Conservation (phyloP, 2,113 vertebrate species). For the Gracilinanus agilis region DNA sequence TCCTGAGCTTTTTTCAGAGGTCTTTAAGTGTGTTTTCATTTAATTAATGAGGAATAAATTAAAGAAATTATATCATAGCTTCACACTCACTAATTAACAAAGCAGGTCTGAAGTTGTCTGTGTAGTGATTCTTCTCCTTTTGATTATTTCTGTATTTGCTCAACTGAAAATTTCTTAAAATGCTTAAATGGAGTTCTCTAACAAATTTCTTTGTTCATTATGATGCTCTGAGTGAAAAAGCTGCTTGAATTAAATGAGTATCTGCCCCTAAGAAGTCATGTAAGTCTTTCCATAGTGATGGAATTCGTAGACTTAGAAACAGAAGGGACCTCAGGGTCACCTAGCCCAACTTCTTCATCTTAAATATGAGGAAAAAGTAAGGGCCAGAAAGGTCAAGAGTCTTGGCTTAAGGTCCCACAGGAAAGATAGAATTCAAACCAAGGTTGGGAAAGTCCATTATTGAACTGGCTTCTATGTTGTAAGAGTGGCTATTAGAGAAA, state of each 20-base stretch:
- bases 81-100: conserved; percentile 39
- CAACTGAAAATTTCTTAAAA: not conserved
- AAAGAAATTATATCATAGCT: conserved; percentile 39
- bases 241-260: not conserved
- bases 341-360: not conserved
- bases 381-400: not conserved
- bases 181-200: conserved; percentile 14
- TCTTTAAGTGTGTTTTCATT: conserved; percentile 66
- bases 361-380: not conserved
- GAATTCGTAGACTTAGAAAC: not conserved
- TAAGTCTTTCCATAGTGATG: not conserved
- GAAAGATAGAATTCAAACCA: not conserved
- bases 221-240: conserved; percentile 14
- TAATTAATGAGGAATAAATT: conserved; percentile 59
- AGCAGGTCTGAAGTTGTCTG: not conserved
- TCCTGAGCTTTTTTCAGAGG: conserved; percentile 36
- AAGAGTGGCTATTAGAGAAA: not conserved
- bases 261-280: not conserved
- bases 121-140: conserved; percentile 7
- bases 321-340: not conserved
- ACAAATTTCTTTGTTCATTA: not conserved
- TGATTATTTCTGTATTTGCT: conserved; percentile 20
- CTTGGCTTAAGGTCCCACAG: not conserved
- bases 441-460: not conserved
- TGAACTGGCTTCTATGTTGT: not conserved